These are phyloP conservation scores for Boloria euphrosyne DNA, from an alignment of 2,888 invertebrate genomes.

Conservation along the genomic window DNA sequence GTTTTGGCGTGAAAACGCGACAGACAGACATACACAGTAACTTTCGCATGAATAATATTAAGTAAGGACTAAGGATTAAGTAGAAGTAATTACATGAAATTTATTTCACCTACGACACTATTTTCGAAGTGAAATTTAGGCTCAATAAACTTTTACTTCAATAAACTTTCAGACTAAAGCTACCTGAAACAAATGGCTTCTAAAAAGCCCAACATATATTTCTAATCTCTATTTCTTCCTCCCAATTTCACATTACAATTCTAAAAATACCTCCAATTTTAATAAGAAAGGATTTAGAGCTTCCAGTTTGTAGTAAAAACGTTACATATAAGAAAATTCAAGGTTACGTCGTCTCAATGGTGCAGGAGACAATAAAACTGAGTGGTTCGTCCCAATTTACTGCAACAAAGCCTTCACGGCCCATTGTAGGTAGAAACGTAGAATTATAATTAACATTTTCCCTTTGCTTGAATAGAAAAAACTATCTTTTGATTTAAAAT, in stretches of 20 bases:
- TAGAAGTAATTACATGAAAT: too few relatives aligned
- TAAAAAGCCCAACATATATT: too few relatives aligned
- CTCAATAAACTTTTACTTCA: too few relatives aligned
- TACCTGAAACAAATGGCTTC: too few relatives aligned
- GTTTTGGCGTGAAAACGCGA: too few relatives aligned
- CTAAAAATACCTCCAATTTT: background rate
- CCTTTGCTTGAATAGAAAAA: constrained; percentile 7
- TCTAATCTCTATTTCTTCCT: too few relatives aligned
- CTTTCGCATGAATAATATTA: too few relatives aligned
- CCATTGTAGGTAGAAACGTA: constrained; percentile 21
- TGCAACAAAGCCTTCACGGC: constrained; percentile 24
- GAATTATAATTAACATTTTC: constrained; percentile 28
- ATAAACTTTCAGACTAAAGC: too few relatives aligned
- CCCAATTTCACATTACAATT: background rate
- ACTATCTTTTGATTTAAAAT: constrained; percentile 1
- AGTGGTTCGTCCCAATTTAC: constrained; percentile 28
- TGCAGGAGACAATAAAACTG: constrained; percentile 22
- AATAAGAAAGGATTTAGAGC: background rate
- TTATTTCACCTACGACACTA: too few relatives aligned
- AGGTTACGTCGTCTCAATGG: constrained; percentile 14
- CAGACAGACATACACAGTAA: too few relatives aligned
- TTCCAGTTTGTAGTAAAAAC: background rate
- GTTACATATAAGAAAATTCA: constrained; percentile 20
- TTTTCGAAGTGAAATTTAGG: too few relatives aligned
- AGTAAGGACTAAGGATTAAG: too few relatives aligned